Base-by-base conservation (phyloP, 2,888 invertebrate genomes). In the Cerceris rybyensis region DNA sequence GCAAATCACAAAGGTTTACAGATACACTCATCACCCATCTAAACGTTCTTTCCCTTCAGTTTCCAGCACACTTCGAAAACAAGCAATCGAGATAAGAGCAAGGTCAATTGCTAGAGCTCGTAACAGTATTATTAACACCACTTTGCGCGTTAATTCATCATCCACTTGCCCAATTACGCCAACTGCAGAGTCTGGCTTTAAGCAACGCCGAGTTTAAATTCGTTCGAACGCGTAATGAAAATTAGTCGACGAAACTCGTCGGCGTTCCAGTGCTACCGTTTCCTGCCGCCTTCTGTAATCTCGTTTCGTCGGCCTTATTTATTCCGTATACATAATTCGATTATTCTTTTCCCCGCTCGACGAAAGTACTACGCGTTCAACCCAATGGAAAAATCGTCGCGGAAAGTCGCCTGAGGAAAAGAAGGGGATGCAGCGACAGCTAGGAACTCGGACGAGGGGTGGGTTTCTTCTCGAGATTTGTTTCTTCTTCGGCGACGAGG, bases 291-390 rank as follows among this genome's bases (percentile, higher is more conserved):
- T 28, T 28, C 28, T 28, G 28, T 59, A 75, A 78, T 84, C 78
- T 70, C 68, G 69, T 70, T 41, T 42, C 50, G 14, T 52, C 59
- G n/a, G 58, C 67, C 70, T 82, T 77, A 84, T 81, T 84, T 81
- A 84, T 84, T 73, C 72, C 82, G 54, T 71, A 69, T 82, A 79
- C 79, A 84, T 82, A 79, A 84, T 84, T 82, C 76, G 75, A 64
- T 71, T 65, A 50, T 60, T 63, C 49, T 43, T 28, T 28, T 13
- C 13, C 52, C 42, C 75, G 59, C 68, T 61, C 58, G 11, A 39
- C 17, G n/a, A 58, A 52, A 17, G 42, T 46, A n/a, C 64, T 46
- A 13, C 59, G 61, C 41, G 59, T 61, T 57, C 52, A 61, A 49
- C 54, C 42, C 50, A 75, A 69, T n/a, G 70, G 75, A 77, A 81